Evolutionary conservation across 2,797 vertebrate genomes (phyloP).

Genomic region (Lemur catta): DNA sequence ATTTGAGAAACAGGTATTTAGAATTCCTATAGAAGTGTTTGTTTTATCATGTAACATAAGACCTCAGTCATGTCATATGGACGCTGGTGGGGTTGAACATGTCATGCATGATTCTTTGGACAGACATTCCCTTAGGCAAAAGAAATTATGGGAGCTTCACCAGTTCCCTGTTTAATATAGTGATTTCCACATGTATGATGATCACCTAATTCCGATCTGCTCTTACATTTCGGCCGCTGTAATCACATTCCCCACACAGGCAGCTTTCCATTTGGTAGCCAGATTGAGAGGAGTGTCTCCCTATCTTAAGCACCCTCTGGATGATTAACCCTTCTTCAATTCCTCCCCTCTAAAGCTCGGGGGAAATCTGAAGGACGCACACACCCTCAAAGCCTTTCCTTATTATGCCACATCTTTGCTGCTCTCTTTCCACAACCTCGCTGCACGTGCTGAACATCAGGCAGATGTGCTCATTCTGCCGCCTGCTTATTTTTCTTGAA

Average conservation of each 20-base stretch:
- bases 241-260: background rate
- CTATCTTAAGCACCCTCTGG: background rate
- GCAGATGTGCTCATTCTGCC: constrained; percentile 57
- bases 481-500: constrained; percentile 51
- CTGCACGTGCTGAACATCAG: rapidly evolving
- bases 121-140: background rate
- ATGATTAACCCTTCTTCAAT: background rate
- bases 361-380: constrained; percentile 33
- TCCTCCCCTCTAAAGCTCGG: background rate
- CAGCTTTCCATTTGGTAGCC: constrained; percentile 9
- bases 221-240: background rate
- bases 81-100: background rate
- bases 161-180: too few relatives aligned
- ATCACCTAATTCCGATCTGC: background rate
- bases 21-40: background rate
- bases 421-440: background rate
- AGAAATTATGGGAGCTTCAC: background rate
- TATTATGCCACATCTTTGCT: background rate
- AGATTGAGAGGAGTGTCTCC: constrained; percentile 48
- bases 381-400: background rate
- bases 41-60: background rate
- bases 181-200: background rate
- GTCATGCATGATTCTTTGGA: background rate
- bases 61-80: background rate
- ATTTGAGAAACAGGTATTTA: background rate